These are phyloP conservation scores for Phaethornis superciliosus DNA, from an alignment of 2,113 vertebrate genomes.

Conservation along the genomic window DNA sequence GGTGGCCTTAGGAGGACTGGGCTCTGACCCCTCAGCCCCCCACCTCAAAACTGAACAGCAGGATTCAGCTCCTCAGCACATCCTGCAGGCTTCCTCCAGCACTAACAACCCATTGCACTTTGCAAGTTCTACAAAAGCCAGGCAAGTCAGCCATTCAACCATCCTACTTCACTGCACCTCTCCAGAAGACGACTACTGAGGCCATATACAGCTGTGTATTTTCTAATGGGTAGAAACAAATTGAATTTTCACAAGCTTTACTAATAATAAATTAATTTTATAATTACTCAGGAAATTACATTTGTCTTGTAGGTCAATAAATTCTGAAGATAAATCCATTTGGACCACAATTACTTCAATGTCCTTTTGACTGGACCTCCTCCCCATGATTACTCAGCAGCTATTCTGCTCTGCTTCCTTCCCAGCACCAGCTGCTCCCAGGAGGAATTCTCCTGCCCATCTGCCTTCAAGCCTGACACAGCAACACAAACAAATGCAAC, in stretches of 20 bases:
- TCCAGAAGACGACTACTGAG: background rate
- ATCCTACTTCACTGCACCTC: background rate
- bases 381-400: conserved; percentile 3
- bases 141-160: background rate
- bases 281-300: background rate
- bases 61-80: background rate
- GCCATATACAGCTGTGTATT: background rate
- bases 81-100: background rate
- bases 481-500: background rate
- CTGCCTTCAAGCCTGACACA: background rate
- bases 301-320: background rate
- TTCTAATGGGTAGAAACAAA: background rate
- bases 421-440: background rate
- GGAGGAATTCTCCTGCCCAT: conserved; percentile 23
- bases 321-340: background rate
- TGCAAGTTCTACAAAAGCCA: background rate
- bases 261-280: background rate
- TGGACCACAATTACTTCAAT: background rate
- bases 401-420: background rate
- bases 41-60: accelerated
- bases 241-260: background rate
- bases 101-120: background rate
- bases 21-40: background rate
- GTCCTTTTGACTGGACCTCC: background rate
- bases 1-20: accelerated